Conservation (phyloP, 2,113 vertebrate genomes). For the Anthoscopus minutus region DNA sequence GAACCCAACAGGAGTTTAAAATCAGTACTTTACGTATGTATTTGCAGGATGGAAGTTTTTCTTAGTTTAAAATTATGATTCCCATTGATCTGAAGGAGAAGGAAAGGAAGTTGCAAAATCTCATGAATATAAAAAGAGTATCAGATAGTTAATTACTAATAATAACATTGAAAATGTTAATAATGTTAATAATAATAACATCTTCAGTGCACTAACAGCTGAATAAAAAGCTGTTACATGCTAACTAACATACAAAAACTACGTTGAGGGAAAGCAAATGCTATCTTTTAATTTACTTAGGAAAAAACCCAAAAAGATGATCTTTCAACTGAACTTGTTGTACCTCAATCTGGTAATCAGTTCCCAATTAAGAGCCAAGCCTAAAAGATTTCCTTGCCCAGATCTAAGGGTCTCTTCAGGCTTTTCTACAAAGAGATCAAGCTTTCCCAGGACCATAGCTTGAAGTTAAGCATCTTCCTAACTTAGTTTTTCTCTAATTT, state of each 20-base stretch:
- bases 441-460: background rate
- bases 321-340: background rate
- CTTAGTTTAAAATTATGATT: background rate
- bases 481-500: slow-evolving; percentile 43
- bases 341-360: fast-evolving
- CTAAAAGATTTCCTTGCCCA: slow-evolving; percentile 27
- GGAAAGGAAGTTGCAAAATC: background rate
- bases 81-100: background rate
- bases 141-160: background rate
- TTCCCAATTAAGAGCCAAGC: background rate
- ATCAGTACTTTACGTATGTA: background rate
- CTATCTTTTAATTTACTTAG: background rate
- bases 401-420: slow-evolving; percentile 1
- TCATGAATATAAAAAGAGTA: background rate
- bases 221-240: background rate
- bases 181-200: background rate
- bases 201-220: background rate
- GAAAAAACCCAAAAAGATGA: background rate
- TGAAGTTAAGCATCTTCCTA: slow-evolving; percentile 21
- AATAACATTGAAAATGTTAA: background rate
- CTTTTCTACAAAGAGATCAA: slow-evolving; percentile 31
- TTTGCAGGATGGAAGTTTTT: background rate
- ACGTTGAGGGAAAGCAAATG: background rate
- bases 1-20: background rate
- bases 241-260: background rate